Evolutionary conservation across 2,797 vertebrate species (phyloP).

Genomic region (Remorina albescens): DNA sequence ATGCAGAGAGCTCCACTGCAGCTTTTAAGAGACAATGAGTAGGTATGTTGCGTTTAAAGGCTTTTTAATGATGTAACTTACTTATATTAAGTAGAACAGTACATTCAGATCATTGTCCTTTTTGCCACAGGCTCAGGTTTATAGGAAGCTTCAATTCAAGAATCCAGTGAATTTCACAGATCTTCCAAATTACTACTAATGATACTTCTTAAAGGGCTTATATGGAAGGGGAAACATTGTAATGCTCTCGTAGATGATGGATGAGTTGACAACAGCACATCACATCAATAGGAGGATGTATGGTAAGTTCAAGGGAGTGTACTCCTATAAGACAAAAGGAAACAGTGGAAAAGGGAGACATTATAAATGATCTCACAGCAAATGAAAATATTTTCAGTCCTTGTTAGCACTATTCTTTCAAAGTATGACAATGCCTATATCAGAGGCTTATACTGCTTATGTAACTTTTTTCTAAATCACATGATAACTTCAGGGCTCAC

Average conservation of each 20-base stretch:
- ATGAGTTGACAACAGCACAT: background rate
- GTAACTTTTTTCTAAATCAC: background rate
- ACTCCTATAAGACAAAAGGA: background rate
- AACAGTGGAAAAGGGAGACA: background rate
- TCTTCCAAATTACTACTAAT: background rate
- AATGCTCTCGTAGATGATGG: background rate
- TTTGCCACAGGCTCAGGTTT: background rate
- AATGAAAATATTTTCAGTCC: background rate
- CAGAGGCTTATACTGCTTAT: background rate
- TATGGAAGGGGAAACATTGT: too few relatives aligned
- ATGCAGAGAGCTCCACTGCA: background rate
- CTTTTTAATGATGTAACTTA: too few relatives aligned
- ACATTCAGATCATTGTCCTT: background rate
- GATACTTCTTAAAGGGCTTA: background rate
- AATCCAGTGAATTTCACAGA: background rate
- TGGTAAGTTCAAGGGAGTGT: background rate
- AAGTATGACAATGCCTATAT: background rate
- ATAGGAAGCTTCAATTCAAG: background rate
- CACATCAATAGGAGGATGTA: background rate
- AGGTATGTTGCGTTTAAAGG: background rate
- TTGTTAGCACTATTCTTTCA: background rate
- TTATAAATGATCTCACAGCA: background rate
- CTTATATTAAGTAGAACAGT: background rate
- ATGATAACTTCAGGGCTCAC: slow-evolving; percentile 1
- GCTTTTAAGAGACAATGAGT: background rate